phyloP scores from a whole-genome alignment of 2,113 vertebrate genomes.

The Gasterosteus aculeatus region DNA sequence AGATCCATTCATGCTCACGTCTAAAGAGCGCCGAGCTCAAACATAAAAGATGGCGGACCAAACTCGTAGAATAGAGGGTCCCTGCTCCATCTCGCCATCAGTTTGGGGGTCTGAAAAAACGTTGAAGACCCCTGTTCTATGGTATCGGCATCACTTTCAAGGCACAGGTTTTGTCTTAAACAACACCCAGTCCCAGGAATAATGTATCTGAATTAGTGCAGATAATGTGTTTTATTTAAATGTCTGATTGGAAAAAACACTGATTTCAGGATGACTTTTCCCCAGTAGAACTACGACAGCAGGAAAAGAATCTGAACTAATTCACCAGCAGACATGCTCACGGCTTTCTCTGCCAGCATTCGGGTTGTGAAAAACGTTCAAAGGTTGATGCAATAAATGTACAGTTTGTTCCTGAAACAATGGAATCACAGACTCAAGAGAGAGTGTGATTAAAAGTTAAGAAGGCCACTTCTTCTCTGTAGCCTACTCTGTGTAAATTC shows the following conservation, averaged over 20 bases:
- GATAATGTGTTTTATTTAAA: background rate
- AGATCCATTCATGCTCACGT: no score
- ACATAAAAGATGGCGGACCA: no score
- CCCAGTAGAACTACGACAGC: background rate
- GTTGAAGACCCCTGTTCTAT: no score
- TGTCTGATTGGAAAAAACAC: slow-evolving; percentile 13
- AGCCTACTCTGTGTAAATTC: slow-evolving; percentile 2
- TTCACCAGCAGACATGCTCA: slow-evolving; percentile 11
- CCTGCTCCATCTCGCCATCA: no score
- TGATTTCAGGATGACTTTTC: slow-evolving; percentile 15
- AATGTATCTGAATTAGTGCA: background rate
- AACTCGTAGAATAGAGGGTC: no score
- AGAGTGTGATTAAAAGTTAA: background rate
- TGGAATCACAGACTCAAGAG: background rate
- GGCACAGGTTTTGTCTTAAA: background rate
- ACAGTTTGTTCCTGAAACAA: background rate
- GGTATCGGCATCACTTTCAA: background rate
- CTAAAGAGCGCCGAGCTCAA: no score
- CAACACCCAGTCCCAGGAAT: background rate
- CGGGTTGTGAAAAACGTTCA: background rate
- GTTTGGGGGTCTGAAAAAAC: no score
- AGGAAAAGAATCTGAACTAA: background rate
- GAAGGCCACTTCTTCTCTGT: slow-evolving; percentile 5
- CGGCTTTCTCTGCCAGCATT: background rate
- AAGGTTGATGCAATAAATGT: background rate